These are phyloP conservation scores for Anguilla marmorata DNA, from an alignment of 2,797 vertebrate species.

Conservation along the genomic window DNA sequence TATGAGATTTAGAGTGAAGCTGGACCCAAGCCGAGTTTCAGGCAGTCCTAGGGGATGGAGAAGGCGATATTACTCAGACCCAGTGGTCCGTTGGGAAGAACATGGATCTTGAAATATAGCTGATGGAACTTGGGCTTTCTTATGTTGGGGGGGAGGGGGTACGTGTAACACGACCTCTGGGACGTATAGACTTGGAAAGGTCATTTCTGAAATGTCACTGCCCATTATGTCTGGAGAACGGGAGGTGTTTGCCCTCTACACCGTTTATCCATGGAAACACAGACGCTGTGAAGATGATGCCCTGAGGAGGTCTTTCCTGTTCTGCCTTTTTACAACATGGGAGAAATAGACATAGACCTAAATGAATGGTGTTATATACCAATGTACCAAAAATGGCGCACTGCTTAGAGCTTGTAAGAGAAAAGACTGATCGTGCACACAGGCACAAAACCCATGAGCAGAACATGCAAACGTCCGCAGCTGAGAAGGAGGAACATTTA, in stretches of 20 bases:
- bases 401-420: neutral
- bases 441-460: neutral
- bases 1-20: neutral
- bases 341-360: neutral
- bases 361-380: neutral
- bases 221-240: constrained; percentile 26
- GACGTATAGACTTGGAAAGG: constrained; percentile 21
- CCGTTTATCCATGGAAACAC: neutral
- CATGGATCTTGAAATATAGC: constrained; percentile 13
- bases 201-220: constrained; percentile 36
- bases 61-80: neutral
- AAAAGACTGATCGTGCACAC: neutral
- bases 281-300: constrained; percentile 16
- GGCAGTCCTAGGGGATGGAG: neutral
- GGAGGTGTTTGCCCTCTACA: constrained; percentile 2
- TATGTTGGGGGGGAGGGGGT: neutral
- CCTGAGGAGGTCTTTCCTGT: constrained; percentile 11
- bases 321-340: constrained; percentile 9
- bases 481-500: neutral
- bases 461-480: neutral
- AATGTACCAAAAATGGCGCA: neutral
- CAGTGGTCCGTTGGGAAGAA: neutral
- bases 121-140: constrained; percentile 18
- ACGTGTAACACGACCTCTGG: constrained; percentile 19
- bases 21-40: neutral